Conservation (phyloP, 2,797 vertebrate species). For the Meda fulgida region DNA sequence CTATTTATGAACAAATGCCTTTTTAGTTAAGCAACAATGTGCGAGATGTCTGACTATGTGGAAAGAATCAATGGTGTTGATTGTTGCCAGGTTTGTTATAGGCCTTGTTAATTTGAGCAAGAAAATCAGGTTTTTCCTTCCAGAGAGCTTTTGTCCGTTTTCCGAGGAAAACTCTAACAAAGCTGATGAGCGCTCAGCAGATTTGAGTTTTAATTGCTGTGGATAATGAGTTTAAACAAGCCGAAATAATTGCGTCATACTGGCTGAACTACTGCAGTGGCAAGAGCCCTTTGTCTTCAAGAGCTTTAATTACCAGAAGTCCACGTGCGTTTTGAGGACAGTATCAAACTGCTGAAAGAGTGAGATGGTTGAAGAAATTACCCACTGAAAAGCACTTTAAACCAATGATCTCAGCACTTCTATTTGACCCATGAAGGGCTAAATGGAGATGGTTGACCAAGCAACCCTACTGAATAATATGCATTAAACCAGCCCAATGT, state of each 20-base stretch:
- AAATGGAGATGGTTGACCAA: neutral
- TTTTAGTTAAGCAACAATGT: constrained; percentile 62
- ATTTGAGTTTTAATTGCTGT: constrained; percentile 79
- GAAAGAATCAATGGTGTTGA: constrained; percentile 65
- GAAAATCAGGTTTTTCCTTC: constrained; percentile 69
- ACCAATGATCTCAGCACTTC: constrained; percentile 35
- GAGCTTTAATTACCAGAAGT: constrained; percentile 64
- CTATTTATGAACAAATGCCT: constrained; percentile 59
- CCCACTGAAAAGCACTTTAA: constrained; percentile 11
- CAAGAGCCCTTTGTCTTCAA: constrained; percentile 67
- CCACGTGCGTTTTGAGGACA: constrained; percentile 48
- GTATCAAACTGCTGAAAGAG: constrained; percentile 13
- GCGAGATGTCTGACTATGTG: constrained; percentile 44
- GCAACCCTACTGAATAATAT: neutral
- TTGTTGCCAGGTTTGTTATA: constrained; percentile 72
- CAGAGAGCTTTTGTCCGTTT: constrained; percentile 67
- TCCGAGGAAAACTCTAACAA: constrained; percentile 67
- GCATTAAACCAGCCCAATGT: neutral
- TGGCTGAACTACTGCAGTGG: constrained; percentile 63
- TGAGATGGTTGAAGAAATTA: constrained; percentile 4
- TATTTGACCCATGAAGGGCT: constrained; percentile 70
- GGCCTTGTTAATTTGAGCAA: constrained; percentile 73
- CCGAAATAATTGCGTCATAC: constrained; percentile 74
- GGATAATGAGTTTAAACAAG: constrained; percentile 78
- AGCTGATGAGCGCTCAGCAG: constrained; percentile 69